phyloP scores from a whole-genome alignment of 2,797 vertebrate species.

The Neoniphon sammara region DNA sequence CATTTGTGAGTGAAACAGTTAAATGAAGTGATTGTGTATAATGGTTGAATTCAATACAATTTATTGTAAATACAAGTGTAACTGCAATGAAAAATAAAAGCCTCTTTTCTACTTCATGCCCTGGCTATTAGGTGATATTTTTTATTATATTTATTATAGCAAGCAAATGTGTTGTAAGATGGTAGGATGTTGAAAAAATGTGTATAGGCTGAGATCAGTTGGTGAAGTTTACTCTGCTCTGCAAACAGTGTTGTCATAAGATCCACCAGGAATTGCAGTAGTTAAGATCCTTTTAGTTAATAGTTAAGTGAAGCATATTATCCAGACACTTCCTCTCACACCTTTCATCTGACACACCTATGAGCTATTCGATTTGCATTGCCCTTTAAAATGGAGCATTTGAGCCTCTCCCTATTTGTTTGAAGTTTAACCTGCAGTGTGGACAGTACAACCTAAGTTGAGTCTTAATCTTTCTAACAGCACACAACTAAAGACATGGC shows the following conservation, averaged over 20 bases:
- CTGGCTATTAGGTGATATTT: constrained; percentile 1
- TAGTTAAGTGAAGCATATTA: rapidly evolving
- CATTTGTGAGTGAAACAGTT: constrained; percentile 33
- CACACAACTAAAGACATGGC: constrained; percentile 17
- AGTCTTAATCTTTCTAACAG: neutral
- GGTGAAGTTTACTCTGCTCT: too few relatives aligned
- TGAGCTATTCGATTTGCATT: neutral
- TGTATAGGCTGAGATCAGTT: too few relatives aligned
- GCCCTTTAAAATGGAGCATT: neutral
- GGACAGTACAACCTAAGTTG: neutral
- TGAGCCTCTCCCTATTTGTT: neutral
- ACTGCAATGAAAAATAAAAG: constrained; percentile 43
- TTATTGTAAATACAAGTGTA: constrained; percentile 32
- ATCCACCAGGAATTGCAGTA: neutral
- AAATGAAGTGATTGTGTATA: constrained; percentile 11
- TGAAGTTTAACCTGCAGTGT: neutral
- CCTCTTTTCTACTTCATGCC: constrained; percentile 17
- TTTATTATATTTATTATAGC: neutral
- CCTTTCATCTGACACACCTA: constrained; percentile 36
- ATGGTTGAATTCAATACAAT: constrained; percentile 20
- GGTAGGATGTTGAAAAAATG: too few relatives aligned
- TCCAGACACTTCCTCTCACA: rapidly evolving
- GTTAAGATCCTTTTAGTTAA: neutral
- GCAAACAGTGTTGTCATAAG: too few relatives aligned
- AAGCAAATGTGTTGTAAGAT: too few relatives aligned